Evolutionary conservation across 2,113 vertebrate species (phyloP).

Genomic region (Abramis brama): DNA sequence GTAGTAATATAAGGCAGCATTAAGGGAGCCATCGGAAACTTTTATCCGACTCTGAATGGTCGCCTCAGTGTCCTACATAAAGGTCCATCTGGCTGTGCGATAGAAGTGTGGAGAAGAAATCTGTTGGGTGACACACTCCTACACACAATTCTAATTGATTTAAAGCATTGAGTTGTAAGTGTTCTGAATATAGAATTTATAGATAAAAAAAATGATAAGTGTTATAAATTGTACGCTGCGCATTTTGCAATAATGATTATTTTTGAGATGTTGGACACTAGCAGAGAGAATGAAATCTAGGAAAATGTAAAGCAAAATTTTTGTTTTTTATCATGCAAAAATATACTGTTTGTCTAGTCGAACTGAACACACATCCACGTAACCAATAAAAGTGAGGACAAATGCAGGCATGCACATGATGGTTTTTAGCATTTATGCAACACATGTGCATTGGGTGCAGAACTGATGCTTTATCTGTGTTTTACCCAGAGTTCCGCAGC

Average conservation of each 20-base stretch:
- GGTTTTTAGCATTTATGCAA: too few species aligned
- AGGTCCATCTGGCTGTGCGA: neutral
- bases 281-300: neutral
- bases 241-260: neutral
- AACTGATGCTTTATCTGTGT: neutral
- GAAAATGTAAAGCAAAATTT: too few species aligned
- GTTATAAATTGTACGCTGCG: neutral
- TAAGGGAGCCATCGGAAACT: neutral
- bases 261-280: neutral
- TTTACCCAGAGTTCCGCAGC: neutral
- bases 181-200: neutral
- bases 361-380: neutral
- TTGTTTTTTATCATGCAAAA: too few species aligned
- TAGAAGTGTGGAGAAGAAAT: neutral
- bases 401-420: too few species aligned
- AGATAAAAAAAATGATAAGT: neutral
- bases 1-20: conserved; percentile 21
- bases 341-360: neutral
- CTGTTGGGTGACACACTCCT: neutral
- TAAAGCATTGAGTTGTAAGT: neutral
- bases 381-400: too few species aligned
- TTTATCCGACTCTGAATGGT: neutral
- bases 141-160: neutral
- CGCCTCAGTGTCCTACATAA: conserved; percentile 19
- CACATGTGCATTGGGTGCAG: neutral